A percentile compares a stretch with the other conserved stretches of the same genome.
phyloP scores from a whole-genome alignment of 2,888 invertebrate genomes.

The Drosophila anomalata region DNA sequence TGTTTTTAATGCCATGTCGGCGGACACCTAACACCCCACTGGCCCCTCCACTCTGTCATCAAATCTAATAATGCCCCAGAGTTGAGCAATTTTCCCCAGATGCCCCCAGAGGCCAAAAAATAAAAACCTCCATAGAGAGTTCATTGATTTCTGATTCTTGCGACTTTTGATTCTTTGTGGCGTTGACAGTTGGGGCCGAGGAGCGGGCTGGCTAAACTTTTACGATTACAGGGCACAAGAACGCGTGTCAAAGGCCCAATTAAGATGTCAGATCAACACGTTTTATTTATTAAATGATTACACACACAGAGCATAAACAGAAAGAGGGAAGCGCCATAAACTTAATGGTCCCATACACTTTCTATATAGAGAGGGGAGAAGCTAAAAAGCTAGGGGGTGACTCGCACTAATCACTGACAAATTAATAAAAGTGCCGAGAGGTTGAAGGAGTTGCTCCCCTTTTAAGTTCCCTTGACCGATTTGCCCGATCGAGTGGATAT shows the following conservation, averaged over 20 bases:
- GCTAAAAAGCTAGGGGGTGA: neutral
- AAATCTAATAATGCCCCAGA: conserved; percentile 65
- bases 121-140: conserved; percentile 59
- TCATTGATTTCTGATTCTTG: conserved; percentile 70
- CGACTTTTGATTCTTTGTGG: conserved; percentile 36
- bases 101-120: conserved; percentile 42
- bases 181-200: conserved; percentile 33
- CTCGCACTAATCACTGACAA: conserved; percentile 39
- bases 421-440: conserved; percentile 20
- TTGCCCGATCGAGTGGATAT: conserved; percentile 33
- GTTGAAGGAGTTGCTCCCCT: conserved; percentile 23
- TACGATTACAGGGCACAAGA: conserved; percentile 32
- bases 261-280: conserved; percentile 76
- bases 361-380: too few relatives aligned
- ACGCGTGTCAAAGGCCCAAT: conserved; percentile 67
- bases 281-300: conserved; percentile 76
- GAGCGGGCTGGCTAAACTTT: conserved; percentile 4
- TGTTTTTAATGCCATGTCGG: conserved; percentile 34
- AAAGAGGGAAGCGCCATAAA: conserved; percentile 34
- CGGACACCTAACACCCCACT: conserved; percentile 1
- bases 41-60: conserved; percentile 19
- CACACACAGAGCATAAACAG: conserved; percentile 41
- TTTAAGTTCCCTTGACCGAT: conserved; percentile 33
- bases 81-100: conserved; percentile 34
- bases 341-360: conserved; percentile 34